A percentile compares a stretch with the other conserved stretches of the same genome.
Conservation (phyloP, 2,888 invertebrate genomes). For the Neuroscelio doddi region DNA sequence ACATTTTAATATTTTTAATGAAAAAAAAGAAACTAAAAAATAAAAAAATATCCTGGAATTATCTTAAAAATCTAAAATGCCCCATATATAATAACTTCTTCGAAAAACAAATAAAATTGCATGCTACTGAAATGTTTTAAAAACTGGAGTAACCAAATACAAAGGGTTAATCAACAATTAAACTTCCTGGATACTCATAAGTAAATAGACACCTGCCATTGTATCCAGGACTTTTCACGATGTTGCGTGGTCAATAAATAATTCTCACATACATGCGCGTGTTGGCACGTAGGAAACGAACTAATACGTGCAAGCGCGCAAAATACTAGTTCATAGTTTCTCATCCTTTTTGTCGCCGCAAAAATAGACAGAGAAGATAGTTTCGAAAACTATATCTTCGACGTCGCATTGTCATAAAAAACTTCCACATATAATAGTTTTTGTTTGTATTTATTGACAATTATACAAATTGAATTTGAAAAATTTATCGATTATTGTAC, state of each 20-base stretch:
- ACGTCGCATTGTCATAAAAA: too few species aligned
- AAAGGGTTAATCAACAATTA: conserved; percentile 27
- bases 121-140: too few species aligned
- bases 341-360: conserved; percentile 9
- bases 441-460: not conserved
- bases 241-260: conserved; percentile 47
- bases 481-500: conserved; percentile 6
- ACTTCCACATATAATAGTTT: not conserved
- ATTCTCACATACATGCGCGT: conserved; percentile 28
- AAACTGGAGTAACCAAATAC: conserved; percentile 13
- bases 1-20: too few species aligned
- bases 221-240: conserved; percentile 30
- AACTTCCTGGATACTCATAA: conserved; percentile 28
- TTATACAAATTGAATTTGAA: too few species aligned
- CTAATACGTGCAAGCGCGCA: conserved; percentile 29
- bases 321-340: conserved; percentile 21
- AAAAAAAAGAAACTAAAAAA: too few species aligned
- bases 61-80: too few species aligned
- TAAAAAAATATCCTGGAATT: too few species aligned
- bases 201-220: conserved; percentile 24
- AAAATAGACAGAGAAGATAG: not conserved
- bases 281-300: conserved; percentile 20
- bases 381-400: conserved; percentile 6
- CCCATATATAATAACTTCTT: too few species aligned
- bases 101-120: too few species aligned